These are phyloP conservation scores for Meda fulgida DNA, from an alignment of 2,797 vertebrate species.

Conservation along the genomic window DNA sequence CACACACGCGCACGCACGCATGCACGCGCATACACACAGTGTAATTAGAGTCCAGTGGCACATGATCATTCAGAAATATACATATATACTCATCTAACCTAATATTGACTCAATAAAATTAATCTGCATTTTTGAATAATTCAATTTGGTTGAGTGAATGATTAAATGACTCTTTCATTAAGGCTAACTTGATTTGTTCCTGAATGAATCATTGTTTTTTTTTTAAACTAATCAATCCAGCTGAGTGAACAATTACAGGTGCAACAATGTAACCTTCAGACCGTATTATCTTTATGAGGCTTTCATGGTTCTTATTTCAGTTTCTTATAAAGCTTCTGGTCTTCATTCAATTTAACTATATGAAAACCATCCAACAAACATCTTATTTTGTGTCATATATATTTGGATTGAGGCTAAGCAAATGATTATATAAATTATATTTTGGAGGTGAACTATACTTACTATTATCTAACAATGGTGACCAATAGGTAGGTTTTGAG, in stretches of 20 bases:
- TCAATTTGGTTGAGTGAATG: not conserved
- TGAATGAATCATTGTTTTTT: not conserved
- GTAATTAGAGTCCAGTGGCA: too few species aligned
- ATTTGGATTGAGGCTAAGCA: not conserved
- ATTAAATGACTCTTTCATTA: not conserved
- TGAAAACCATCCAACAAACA: not conserved
- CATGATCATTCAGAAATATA: too few species aligned
- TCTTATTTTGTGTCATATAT: not conserved
- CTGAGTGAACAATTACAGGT: not conserved
- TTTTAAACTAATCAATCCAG: not conserved
- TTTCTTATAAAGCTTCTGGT: not conserved
- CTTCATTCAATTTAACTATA: not conserved
- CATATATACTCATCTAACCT: too few species aligned
- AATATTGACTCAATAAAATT: not conserved
- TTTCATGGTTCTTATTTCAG: not conserved
- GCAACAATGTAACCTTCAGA: not conserved
- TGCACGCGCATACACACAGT: too few species aligned
- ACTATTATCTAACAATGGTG: not conserved
- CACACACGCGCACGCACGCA: too few species aligned
- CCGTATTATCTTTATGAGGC: not conserved
- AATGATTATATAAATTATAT: not conserved
- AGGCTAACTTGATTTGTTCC: not conserved
- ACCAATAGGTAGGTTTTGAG: not conserved
- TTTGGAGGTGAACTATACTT: not conserved
- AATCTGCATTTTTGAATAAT: not conserved